phyloP scores from a whole-genome alignment of 2,797 vertebrate genomes.

The Dipus sagitta region DNA sequence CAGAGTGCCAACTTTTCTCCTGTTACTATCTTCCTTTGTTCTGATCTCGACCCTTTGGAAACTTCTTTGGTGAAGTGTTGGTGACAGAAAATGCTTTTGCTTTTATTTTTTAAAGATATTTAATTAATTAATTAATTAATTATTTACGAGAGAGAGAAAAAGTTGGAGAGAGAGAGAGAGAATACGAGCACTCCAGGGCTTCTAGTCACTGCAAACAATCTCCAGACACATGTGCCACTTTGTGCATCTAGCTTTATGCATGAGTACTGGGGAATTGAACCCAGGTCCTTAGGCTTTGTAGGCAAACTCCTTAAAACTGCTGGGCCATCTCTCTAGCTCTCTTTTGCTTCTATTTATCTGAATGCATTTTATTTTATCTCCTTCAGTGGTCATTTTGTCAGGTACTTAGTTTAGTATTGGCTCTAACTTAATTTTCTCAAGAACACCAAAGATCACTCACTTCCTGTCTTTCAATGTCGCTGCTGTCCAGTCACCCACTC shows the following conservation, averaged over 20 bases:
- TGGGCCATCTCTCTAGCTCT: too few relatives aligned
- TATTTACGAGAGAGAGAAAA: too few relatives aligned
- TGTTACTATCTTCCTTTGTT: not conserved
- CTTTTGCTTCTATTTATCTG: not conserved
- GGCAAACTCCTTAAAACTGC: too few relatives aligned
- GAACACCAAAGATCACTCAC: not conserved
- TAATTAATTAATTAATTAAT: too few relatives aligned
- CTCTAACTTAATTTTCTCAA: not conserved
- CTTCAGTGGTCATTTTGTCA: not conserved
- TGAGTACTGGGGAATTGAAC: too few relatives aligned
- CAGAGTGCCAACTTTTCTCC: not conserved
- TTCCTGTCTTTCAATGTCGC: not conserved
- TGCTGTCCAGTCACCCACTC: not conserved
- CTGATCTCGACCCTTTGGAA: not conserved
- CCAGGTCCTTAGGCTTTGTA: too few relatives aligned
- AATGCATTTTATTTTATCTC: not conserved
- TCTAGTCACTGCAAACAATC: too few relatives aligned
- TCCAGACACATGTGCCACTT: too few relatives aligned
- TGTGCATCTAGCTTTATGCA: too few relatives aligned
- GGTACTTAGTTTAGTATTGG: not conserved
- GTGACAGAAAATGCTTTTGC: not conserved
- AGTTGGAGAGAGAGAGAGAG: too few relatives aligned
- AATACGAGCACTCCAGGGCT: too few relatives aligned
- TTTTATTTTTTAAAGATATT: not conserved
- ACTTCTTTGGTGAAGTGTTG: not conserved